Conservation (phyloP, 2,888 invertebrate genomes). For the Pecten maximus region DNA sequence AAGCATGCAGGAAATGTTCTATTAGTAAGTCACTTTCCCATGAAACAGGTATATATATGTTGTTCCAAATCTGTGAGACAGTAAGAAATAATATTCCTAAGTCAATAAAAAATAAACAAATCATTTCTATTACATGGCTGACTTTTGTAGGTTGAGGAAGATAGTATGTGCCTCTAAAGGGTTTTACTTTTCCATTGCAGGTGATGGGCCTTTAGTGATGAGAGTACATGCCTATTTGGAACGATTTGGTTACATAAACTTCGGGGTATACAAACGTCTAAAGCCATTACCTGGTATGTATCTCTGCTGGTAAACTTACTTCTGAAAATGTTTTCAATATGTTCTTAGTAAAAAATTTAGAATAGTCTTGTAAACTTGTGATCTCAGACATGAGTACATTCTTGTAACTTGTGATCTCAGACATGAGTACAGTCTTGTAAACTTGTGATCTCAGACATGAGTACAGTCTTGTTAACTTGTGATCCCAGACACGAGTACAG, state of each 20-base stretch:
- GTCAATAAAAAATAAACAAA: too few relatives aligned
- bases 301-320: background rate
- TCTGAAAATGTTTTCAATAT: background rate
- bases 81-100: too few relatives aligned
- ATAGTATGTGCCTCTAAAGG: background rate
- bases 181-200: slow-evolving; percentile 62
- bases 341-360: background rate
- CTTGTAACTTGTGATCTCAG: background rate
- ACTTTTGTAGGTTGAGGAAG: too few relatives aligned
- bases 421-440: background rate
- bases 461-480: background rate
- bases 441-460: background rate
- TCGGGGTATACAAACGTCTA: slow-evolving; percentile 95
- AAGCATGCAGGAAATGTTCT: too few relatives aligned
- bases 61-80: too few relatives aligned
- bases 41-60: too few relatives aligned
- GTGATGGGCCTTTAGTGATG: slow-evolving; percentile 91
- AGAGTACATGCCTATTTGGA: slow-evolving; percentile 95
- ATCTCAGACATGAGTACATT: background rate
- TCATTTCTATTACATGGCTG: too few relatives aligned
- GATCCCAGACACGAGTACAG: background rate
- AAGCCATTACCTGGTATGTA: slow-evolving; percentile 84
- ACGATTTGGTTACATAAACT: slow-evolving; percentile 98
- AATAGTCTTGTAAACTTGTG: background rate
- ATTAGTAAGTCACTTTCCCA: too few relatives aligned